Conservation (phyloP, 2,113 vertebrate species). For the Protobothrops flavoviridis region DNA sequence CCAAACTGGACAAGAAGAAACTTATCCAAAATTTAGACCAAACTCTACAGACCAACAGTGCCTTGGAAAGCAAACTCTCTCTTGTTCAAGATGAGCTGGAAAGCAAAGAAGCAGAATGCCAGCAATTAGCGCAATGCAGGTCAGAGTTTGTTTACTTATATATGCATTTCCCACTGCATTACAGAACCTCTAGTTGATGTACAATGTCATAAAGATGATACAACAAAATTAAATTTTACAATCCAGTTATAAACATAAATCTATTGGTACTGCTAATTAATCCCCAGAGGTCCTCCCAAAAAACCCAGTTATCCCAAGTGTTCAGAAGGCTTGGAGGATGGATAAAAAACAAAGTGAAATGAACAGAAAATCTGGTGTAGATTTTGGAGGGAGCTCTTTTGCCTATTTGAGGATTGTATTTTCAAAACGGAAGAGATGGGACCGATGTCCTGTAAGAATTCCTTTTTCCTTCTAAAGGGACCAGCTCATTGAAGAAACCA, state of each 20-base stretch:
- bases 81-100: slow-evolving; percentile 54
- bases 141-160: slow-evolving; percentile 30
- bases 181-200: neutral
- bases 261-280: neutral
- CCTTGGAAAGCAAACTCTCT: slow-evolving; percentile 61
- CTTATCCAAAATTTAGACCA: slow-evolving; percentile 66
- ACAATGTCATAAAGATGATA: neutral
- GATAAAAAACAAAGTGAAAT: neutral
- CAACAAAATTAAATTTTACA: neutral
- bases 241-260: neutral
- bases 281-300: neutral
- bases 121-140: slow-evolving; percentile 59
- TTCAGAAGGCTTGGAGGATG: neutral
- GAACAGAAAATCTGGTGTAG: neutral
- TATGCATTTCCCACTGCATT: neutral
- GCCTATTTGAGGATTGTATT: neutral
- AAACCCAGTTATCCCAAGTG: neutral
- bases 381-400: neutral
- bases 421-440: neutral
- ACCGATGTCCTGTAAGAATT: neutral
- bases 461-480: slow-evolving; percentile 55
- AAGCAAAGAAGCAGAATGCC: slow-evolving; percentile 60
- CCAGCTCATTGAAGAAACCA: slow-evolving; percentile 59
- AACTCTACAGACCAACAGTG: slow-evolving; percentile 57
- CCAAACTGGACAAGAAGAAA: slow-evolving; percentile 67